Conservation (phyloP, 35 echinoderm and acorn worm species). For the Strongylocentrotus purpuratus region DNA sequence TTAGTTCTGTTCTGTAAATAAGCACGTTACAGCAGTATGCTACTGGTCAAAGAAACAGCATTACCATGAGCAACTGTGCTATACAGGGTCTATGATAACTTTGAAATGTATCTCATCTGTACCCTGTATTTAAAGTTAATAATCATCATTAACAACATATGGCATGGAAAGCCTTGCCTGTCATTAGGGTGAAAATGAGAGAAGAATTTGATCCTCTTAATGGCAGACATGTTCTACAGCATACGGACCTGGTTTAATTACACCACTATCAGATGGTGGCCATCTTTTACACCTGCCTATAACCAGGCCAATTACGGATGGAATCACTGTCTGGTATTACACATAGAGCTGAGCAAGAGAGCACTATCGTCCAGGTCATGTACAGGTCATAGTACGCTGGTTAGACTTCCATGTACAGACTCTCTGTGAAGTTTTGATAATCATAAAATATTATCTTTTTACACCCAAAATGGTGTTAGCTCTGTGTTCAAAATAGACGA, state of each 20-base stretch:
- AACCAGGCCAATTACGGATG: background rate
- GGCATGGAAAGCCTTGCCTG: background rate
- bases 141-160: background rate
- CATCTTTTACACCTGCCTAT: slow-evolving; percentile 10
- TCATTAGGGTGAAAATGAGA: background rate
- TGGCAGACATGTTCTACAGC: background rate
- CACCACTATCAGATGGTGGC: background rate
- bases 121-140: too few relatives aligned
- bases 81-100: too few relatives aligned
- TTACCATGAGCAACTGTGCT: too few relatives aligned
- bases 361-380: background rate
- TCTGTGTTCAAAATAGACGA: too few relatives aligned
- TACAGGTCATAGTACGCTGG: background rate
- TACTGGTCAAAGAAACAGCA: too few relatives aligned
- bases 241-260: background rate
- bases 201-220: background rate
- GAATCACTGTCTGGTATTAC: slow-evolving; percentile 14
- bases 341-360: background rate
- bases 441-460: background rate
- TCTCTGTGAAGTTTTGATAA: background rate
- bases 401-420: background rate
- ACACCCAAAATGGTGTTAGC: too few relatives aligned
- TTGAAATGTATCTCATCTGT: too few relatives aligned
- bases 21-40: too few relatives aligned
- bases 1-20: too few relatives aligned